phyloP scores from a whole-genome alignment of 1,140 invertebrate genomes.

The Maniola jurtina region DNA sequence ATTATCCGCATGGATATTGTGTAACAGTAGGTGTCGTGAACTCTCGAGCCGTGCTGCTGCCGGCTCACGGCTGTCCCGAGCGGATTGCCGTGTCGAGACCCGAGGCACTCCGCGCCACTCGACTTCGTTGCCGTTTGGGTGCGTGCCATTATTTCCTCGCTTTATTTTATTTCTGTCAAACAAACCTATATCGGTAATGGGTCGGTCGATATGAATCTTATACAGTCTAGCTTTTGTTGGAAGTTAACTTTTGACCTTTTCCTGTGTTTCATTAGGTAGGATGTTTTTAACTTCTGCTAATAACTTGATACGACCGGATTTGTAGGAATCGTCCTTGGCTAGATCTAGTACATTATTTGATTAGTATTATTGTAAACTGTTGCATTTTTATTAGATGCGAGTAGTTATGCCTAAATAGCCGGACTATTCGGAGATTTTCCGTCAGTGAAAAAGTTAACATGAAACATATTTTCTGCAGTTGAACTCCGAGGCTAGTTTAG shows the following conservation, averaged over 20 bases:
- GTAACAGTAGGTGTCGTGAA: conserved; percentile 34
- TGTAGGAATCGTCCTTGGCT: too few relatives aligned
- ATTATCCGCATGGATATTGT: conserved; percentile 20
- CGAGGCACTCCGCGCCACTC: conserved; percentile 32
- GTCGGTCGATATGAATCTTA: conserved; percentile 22
- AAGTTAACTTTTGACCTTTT: not conserved
- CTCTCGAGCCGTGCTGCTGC: conserved; percentile 10
- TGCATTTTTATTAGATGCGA: too few relatives aligned
- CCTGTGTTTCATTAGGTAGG: not conserved
- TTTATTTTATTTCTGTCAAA: conserved; percentile 53
- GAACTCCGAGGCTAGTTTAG: conserved; percentile 34
- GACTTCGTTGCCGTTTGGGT: conserved; percentile 51
- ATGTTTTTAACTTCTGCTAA: not conserved
- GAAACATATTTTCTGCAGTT: conserved; percentile 8
- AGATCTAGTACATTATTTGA: too few relatives aligned
- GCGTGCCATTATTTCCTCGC: conserved; percentile 57
- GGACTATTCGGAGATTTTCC: not conserved
- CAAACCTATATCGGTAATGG: conserved; percentile 35
- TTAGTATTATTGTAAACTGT: too few relatives aligned
- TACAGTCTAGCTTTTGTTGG: not conserved
- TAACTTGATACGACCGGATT: too few relatives aligned
- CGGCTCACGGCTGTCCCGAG: conserved; percentile 23
- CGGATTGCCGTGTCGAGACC: conserved; percentile 32
- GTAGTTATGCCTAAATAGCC: not conserved
- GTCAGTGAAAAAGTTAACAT: not conserved